Conservation (phyloP, 1,140 invertebrate genomes). For the Cataglyphis hispanica region DNA sequence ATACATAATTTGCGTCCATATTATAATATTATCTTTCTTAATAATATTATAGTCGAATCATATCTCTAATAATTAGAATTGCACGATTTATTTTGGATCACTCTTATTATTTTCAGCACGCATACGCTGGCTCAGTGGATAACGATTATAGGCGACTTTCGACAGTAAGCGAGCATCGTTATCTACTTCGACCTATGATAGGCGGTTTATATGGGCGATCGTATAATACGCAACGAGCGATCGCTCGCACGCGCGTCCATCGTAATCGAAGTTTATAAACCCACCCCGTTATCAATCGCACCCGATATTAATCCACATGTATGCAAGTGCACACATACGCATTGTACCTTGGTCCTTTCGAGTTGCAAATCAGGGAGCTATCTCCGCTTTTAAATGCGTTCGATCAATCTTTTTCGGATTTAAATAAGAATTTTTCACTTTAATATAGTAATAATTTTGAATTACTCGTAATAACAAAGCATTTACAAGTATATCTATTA, state of each 20-base stretch:
- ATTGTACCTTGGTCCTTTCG: slow-evolving; percentile 7
- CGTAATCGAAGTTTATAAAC: slow-evolving; percentile 56
- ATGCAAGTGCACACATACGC: neutral
- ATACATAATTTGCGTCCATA: neutral
- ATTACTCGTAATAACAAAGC: neutral
- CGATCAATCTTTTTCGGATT: neutral
- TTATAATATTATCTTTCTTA: neutral
- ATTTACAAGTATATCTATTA: neutral
- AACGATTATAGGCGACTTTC: slow-evolving; percentile 38
- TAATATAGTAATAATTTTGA: neutral
- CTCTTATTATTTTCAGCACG: neutral
- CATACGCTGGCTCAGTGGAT: neutral
- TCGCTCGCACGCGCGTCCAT: slow-evolving; percentile 26
- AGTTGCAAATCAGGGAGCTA: slow-evolving; percentile 22
- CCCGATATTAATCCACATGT: slow-evolving; percentile 40
- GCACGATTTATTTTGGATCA: neutral
- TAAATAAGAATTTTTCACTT: neutral
- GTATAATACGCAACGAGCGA: slow-evolving; percentile 51
- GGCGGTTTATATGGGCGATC: slow-evolving; percentile 49
- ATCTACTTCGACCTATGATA: slow-evolving; percentile 53
- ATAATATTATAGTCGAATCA: neutral
- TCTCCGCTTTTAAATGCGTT: neutral
- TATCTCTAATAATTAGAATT: neutral
- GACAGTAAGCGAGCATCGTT: slow-evolving; percentile 57
- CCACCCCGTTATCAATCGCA: slow-evolving; percentile 47